phyloP scores from a whole-genome alignment of 2,888 invertebrate species.

The Steinernema scapterisci region DNA sequence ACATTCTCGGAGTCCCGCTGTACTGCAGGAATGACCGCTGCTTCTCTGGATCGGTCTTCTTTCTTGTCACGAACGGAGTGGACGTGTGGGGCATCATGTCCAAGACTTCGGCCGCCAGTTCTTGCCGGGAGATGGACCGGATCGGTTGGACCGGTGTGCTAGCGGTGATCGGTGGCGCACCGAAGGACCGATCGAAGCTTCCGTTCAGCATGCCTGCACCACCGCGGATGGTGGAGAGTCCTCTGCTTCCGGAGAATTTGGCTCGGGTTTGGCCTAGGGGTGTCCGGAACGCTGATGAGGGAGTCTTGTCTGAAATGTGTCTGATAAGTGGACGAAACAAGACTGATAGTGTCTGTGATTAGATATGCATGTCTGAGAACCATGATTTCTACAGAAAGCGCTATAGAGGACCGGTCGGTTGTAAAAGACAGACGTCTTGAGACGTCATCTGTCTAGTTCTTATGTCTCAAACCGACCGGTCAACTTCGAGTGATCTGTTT shows the following conservation, averaged over 20 bases:
- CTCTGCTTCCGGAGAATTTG: too few species aligned
- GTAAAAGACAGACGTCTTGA: too few species aligned
- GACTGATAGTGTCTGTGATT: too few species aligned
- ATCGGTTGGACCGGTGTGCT: neutral
- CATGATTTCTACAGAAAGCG: too few species aligned
- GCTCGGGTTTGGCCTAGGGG: neutral
- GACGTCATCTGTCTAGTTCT: too few species aligned
- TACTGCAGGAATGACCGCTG: neutral
- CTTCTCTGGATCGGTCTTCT: neutral
- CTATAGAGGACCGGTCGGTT: too few species aligned
- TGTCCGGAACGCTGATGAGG: neutral
- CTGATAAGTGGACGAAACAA: too few species aligned
- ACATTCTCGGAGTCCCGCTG: constrained; percentile 3
- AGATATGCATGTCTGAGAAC: too few species aligned
- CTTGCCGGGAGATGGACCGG: constrained; percentile 6
- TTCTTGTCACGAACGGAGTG: neutral
- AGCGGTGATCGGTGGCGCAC: neutral
- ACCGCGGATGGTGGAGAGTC: too few species aligned
- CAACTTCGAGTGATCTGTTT: too few species aligned
- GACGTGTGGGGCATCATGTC: constrained; percentile 23
- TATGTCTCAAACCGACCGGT: too few species aligned
- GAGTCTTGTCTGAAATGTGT: neutral
- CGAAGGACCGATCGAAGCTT: neutral
- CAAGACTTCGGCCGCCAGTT: neutral
- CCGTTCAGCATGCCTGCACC: neutral